These are phyloP conservation scores for Chromobotia macracanthus DNA, from an alignment of 2,797 vertebrate species.

Conservation along the genomic window DNA sequence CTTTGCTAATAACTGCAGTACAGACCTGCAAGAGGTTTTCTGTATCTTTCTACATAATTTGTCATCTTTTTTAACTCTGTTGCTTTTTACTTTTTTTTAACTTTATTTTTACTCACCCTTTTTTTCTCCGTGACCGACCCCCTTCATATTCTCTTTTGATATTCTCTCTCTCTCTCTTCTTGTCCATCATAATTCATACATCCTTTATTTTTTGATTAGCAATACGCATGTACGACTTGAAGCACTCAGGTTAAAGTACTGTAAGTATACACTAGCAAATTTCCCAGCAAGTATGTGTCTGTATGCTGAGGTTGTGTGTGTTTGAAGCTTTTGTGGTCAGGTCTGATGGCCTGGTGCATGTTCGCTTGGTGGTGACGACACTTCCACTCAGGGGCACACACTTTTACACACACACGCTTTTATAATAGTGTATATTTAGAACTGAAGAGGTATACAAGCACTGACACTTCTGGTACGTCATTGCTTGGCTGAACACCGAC, in stretches of 20 bases:
- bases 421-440: neutral
- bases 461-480: neutral
- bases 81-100: constrained; percentile 42
- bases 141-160: no score
- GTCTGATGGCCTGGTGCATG: neutral
- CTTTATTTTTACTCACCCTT: constrained; percentile 8
- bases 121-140: constrained; percentile 10
- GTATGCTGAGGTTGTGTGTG: neutral
- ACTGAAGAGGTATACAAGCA: neutral
- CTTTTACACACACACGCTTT: neutral
- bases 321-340: constrained; percentile 26
- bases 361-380: neutral
- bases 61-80: constrained; percentile 5
- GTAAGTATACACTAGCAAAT: constrained; percentile 2
- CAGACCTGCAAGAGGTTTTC: constrained; percentile 52
- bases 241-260: neutral
- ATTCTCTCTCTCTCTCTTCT: neutral
- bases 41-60: constrained; percentile 10
- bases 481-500: neutral
- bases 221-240: no score
- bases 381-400: neutral
- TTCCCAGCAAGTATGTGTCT: constrained; percentile 18
- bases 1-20: constrained; percentile 26
- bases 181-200: neutral
- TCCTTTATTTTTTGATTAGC: neutral